These are phyloP conservation scores for Macroteleia sp. DNA, from an alignment of 2,888 invertebrate genomes.

Conservation along the genomic window DNA sequence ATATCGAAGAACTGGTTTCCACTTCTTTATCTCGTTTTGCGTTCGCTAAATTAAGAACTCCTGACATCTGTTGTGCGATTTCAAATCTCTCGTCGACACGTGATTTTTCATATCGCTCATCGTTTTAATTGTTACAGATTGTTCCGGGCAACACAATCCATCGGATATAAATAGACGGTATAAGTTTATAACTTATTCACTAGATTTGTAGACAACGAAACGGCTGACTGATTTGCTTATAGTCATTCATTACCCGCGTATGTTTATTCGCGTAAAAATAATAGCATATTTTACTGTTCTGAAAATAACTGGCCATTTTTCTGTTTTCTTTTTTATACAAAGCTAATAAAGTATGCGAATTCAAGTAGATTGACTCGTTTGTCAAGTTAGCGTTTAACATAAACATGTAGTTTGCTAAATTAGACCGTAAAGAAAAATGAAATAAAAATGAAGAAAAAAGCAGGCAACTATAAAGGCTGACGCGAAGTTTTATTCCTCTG, in stretches of 20 bases:
- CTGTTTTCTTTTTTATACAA: background rate
- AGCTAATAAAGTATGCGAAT: slow-evolving; percentile 6
- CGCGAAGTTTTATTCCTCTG: no score
- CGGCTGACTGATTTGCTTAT: slow-evolving; percentile 1
- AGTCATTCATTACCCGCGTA: slow-evolving; percentile 8
- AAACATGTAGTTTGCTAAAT: slow-evolving; percentile 5
- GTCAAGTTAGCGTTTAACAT: background rate
- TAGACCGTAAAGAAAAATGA: background rate
- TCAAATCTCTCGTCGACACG: slow-evolving; percentile 38
- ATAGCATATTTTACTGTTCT: background rate
- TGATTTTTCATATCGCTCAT: slow-evolving; percentile 29
- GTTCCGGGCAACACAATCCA: background rate
- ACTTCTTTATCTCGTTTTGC: slow-evolving; percentile 24
- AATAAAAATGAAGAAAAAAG: background rate
- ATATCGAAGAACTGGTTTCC: slow-evolving; percentile 50
- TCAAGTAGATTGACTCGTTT: slow-evolving; percentile 11
- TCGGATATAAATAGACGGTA: background rate
- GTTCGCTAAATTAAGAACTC: slow-evolving; percentile 39
- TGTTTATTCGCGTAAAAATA: slow-evolving; percentile 9
- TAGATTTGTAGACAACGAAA: background rate
- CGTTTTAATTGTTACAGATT: slow-evolving; percentile 27
- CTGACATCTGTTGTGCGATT: slow-evolving; percentile 36
- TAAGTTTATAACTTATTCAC: slow-evolving; percentile 40
- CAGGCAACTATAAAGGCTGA: background rate
- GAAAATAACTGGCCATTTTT: slow-evolving; percentile 5